These are phyloP conservation scores for Pelagia noctiluca DNA, from an alignment of 30 jellyfish, hydroid and myxozoan genomes.

Conservation along the genomic window DNA sequence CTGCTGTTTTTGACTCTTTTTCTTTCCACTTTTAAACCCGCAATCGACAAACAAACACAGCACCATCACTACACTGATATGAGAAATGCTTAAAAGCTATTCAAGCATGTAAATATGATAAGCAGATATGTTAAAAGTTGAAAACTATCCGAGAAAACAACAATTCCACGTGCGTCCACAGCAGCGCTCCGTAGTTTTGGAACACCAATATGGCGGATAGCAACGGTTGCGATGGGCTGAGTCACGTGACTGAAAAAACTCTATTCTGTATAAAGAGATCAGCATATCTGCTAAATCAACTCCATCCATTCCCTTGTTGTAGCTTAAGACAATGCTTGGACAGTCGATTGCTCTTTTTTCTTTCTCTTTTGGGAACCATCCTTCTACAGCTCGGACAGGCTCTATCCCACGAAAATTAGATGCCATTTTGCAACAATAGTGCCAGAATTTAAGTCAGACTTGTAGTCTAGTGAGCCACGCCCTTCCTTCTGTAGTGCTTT, in stretches of 20 bases:
- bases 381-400: constrained; percentile 57
- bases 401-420: constrained; percentile 72
- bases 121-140: constrained; percentile 4
- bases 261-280: constrained; percentile 70
- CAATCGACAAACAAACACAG: constrained; percentile 30
- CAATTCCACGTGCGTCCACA: constrained; percentile 12
- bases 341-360: constrained; percentile 13
- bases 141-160: constrained; percentile 7
- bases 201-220: too few relatives aligned
- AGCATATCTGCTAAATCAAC: constrained; percentile 84
- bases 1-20: constrained; percentile 22
- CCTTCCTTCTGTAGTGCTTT: constrained; percentile 68
- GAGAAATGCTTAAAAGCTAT: constrained; percentile 13
- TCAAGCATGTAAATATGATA: constrained; percentile 2
- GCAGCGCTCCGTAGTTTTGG: constrained; percentile 8
- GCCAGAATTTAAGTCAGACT: constrained; percentile 69
- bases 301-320: constrained; percentile 78
- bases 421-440: constrained; percentile 70
- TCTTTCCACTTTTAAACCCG: constrained; percentile 40
- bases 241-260: too few relatives aligned
- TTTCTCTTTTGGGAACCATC: constrained; percentile 56
- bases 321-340: constrained; percentile 24
- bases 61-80: constrained; percentile 13
- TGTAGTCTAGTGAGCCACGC: constrained; percentile 66
- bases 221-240: constrained; percentile 9